Base-by-base conservation (phyloP, 64 coral and sea anemone genomes). In the Trachythela sp. region DNA sequence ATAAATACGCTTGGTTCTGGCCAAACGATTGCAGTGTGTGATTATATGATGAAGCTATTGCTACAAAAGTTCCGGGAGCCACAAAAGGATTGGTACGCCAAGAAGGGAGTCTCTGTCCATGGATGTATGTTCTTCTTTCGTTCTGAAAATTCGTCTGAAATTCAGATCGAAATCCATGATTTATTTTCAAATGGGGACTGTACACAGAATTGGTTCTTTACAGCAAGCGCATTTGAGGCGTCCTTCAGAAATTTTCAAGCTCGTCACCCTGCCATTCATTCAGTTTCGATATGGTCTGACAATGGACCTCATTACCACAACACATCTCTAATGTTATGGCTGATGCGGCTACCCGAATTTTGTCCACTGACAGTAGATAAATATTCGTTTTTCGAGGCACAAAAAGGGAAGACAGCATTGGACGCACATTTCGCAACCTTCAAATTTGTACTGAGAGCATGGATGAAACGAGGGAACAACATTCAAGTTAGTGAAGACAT, bases 1-100 rank as follows among this genome's bases (percentile, higher is more conserved):
- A 80, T 80, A 29, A 30, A 80, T 14, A 29, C 31, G 37, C 20
- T 37, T 33, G 10, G 85, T 84, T 83, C 87, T 86, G 87, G 92
- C 6, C 20, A 89, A 76, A 84, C 87, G 52, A 70, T 93, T 41
- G 83, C 68, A 39, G 92, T 93, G 17, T 85, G 87, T 50, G 87
- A 89, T 52, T 93, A 93, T 31, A 93, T 92, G 92, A 89, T 86
- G 87, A 93, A 93, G 70, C 64, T 93, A 49, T 54, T 89, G 10
- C 89, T 89, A 31, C 60, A 43, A 17, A 52, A 89, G 68, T 64
- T 54, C 8, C 84, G 71, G 38, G 92, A 89, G 26, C 92, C 92
- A 85, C 92, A 93, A 14, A 68, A 64, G 40, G 92, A 93, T 39
- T 89, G 92, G 87, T 89, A 85, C 54, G 92, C 87, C 0, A 93